Evolutionary conservation across 2,888 invertebrate species (phyloP), one percentile per base, ranked within the genome.

Genomic region (Helobdella robusta): DNA sequence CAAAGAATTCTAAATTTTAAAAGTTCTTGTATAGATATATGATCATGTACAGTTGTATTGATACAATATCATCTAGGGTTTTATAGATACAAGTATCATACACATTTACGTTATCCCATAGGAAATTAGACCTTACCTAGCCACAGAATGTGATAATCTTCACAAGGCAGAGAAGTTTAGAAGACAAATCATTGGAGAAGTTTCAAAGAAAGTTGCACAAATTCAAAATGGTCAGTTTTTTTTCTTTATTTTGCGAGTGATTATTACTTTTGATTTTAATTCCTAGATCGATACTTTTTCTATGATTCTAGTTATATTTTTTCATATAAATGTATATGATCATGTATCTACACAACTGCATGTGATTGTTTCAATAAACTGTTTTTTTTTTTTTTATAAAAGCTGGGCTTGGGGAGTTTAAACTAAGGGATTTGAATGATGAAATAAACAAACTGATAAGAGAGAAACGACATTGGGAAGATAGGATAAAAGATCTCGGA

Each of bases 381-480:
- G n/a, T 40, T 15, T n/a, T 40, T 40, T 15, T 40, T n/a, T 40
- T 40, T n/a, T n/a, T 15, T 40, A 15, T 56, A 11, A 56, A 28
- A 56, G 89, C 98, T 71, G 98, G 98, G 66, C 83, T 98, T n/a
- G 98, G 98, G 2, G 98, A 99, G 81, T 99, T 95, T 78, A 86
- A 95, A 30, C 90, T 99, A 70, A 85, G 98, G 20, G 98, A 99
- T 78, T 82, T 99, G 28, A 99, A 99, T 79, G 98, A 99, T 81
- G 97, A 99, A 81, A 99, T 99, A 72, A 99, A 99, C 81, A 97
- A 98, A 81, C 79, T 97, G 70, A 83, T 99, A 67, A 83, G 95
- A 58, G 93, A 97, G 77, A 95, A 95, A 76, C 85, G 92, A 0
- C 94, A 95, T 77, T 99, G 98, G 98, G 98, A 99, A 77, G 88